Conservation (phyloP, 2,888 invertebrate species). For the Heliconius cydno region DNA sequence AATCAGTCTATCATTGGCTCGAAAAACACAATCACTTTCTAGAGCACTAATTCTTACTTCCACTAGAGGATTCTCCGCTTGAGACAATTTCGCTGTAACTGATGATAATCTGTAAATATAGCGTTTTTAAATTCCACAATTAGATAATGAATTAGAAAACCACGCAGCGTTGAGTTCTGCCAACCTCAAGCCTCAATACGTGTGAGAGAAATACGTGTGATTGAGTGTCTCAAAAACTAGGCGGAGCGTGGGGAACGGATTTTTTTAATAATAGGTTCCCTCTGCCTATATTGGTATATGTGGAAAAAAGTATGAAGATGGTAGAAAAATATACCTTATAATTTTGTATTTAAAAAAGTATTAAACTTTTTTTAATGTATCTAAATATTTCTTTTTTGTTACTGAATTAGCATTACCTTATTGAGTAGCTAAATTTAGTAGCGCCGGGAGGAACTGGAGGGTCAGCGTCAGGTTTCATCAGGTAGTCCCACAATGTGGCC, state of each 20-base stretch:
- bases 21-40: conserved; percentile 90
- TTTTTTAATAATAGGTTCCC: too few species aligned
- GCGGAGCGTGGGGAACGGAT: too few species aligned
- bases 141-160: neutral
- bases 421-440: conserved; percentile 89
- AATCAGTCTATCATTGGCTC: conserved; percentile 90
- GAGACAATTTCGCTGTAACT: conserved; percentile 86
- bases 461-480: conserved; percentile 78
- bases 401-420: conserved; percentile 68
- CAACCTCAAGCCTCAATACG: too few species aligned
- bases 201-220: too few species aligned
- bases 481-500: conserved; percentile 63
- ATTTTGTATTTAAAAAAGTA: too few species aligned
- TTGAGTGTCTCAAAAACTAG: too few species aligned
- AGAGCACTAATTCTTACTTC: conserved; percentile 86
- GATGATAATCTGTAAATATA: conserved; percentile 79
- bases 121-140: neutral
- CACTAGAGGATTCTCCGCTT: conserved; percentile 87
- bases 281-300: too few species aligned
- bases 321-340: too few species aligned
- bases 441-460: conserved; percentile 90
- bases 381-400: neutral
- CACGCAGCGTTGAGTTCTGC: too few species aligned
- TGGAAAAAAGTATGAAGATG: too few species aligned
- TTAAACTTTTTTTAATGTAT: too few species aligned